Conservation (phyloP, 2,113 vertebrate species). For the Carollia perspicillata region DNA sequence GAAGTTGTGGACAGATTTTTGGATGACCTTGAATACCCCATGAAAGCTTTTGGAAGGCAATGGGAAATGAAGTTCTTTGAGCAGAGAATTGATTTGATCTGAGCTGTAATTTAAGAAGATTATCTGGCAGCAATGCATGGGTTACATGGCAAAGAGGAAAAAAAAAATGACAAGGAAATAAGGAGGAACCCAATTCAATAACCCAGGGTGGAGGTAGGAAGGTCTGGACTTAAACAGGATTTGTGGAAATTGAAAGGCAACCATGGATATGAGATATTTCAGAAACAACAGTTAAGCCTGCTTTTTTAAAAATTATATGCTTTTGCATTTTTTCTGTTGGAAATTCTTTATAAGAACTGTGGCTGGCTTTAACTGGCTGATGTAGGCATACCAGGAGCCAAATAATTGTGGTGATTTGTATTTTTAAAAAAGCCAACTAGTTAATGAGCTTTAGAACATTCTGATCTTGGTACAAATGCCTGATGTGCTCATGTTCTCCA, state of each 20-base stretch:
- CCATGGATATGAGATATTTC: background rate
- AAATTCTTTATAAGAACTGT: conserved; percentile 36
- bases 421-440: conserved; percentile 16
- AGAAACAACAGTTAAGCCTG: background rate
- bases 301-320: conserved; percentile 18
- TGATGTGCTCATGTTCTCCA: conserved; percentile 42
- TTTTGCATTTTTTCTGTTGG: conserved; percentile 45
- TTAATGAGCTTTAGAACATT: conserved; percentile 51
- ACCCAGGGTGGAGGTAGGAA: background rate
- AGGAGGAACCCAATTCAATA: background rate
- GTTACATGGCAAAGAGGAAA: background rate
- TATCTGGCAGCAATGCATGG: conserved; percentile 21
- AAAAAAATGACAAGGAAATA: background rate
- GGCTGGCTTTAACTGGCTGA: conserved; percentile 46
- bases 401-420: conserved; percentile 48
- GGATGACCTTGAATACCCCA: background rate
- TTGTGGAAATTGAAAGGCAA: background rate
- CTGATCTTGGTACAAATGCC: conserved; percentile 49
- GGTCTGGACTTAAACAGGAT: background rate
- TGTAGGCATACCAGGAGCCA: background rate
- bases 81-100: background rate
- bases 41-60: conserved; percentile 28
- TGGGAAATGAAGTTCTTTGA: conserved; percentile 19
- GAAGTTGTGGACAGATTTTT: background rate
- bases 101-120: conserved; percentile 41